phyloP scores from a whole-genome alignment of 2,113 vertebrate species.

The Chaetops frenatus region DNA sequence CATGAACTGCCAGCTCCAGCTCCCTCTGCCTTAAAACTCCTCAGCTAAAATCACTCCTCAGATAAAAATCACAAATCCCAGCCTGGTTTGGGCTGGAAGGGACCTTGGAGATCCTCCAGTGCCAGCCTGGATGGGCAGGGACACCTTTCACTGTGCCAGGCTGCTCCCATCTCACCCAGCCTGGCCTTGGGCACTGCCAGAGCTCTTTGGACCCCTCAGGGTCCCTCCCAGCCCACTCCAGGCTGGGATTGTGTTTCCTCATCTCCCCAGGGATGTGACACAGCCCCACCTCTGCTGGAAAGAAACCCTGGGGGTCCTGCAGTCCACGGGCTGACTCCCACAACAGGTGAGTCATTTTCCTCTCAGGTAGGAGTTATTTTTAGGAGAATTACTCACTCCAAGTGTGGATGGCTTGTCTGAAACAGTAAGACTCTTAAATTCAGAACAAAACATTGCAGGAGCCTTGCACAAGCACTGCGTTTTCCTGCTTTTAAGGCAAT shows the following conservation, averaged over 20 bases:
- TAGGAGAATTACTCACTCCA: not conserved
- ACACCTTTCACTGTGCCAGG: not conserved
- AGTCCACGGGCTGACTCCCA: rapidly evolving
- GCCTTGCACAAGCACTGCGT: not conserved
- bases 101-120: not conserved
- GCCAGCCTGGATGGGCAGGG: not conserved
- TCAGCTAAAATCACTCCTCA: no score
- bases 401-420: not conserved
- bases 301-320: not conserved
- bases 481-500: not conserved
- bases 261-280: rapidly evolving
- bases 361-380: not conserved
- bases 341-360: not conserved
- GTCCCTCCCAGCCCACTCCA: not conserved
- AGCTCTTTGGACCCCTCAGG: not conserved
- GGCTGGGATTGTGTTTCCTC: not conserved
- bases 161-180: not conserved
- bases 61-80: not conserved
- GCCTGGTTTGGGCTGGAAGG: not conserved
- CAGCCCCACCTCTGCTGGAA: not conserved
- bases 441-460: not conserved
- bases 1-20: not conserved
- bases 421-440: not conserved
- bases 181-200: not conserved
- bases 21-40: not conserved